Conservation (phyloP, 2,113 vertebrate genomes). For the Antigone vipio region DNA sequence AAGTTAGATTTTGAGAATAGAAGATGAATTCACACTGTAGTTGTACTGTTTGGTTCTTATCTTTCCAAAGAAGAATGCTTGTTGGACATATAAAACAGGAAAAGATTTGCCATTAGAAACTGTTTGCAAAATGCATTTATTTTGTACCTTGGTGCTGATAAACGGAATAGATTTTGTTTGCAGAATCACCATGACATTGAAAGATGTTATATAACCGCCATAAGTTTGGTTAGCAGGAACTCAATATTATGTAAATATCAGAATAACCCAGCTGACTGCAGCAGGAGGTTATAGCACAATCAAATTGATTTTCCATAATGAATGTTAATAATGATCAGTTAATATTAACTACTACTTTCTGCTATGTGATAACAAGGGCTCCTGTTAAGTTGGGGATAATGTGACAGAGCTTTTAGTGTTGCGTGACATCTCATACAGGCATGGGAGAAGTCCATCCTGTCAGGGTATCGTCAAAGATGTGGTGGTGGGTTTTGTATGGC, state of each 20-base stretch:
- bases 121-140: not conserved
- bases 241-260: constrained; percentile 53
- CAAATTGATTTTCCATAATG: constrained; percentile 15
- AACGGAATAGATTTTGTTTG: not conserved
- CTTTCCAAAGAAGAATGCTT: not conserved
- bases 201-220: constrained; percentile 15
- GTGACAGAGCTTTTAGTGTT: not conserved
- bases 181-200: constrained; percentile 34
- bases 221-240: not conserved
- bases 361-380: constrained; percentile 37
- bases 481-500: not conserved
- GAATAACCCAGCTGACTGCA: constrained; percentile 1
- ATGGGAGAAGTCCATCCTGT: not conserved
- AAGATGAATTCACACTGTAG: not conserved
- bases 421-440: not conserved
- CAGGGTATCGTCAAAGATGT: not conserved
- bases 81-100: not conserved
- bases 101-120: not conserved
- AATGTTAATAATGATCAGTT: constrained; percentile 42
- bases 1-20: not conserved
- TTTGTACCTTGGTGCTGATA: not conserved
- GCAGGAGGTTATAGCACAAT: not conserved
- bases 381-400: not conserved
- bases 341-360: constrained; percentile 53
- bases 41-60: not conserved